Percentiles rank a stretch among this genome's conserved stretches.
Evolutionary conservation across 2,888 invertebrate species (phyloP).

Genomic region (Tuberolachnus salignus): DNA sequence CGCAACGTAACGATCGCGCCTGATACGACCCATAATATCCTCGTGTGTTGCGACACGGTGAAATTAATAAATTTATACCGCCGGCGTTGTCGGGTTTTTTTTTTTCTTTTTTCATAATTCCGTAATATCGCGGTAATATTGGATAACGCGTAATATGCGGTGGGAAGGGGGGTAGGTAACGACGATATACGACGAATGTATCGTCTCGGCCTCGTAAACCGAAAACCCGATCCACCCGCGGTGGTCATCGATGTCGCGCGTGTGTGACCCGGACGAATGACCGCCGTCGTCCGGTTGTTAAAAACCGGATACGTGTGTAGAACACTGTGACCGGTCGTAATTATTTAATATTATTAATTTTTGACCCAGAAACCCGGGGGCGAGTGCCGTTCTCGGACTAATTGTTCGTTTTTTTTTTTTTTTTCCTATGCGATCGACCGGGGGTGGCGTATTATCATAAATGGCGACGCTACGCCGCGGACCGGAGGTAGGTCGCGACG

Average conservation of each 20-base stretch:
- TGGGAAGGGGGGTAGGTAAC: too few species aligned
- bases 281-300: not conserved
- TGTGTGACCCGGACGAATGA: not conserved
- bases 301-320: slow-evolving; percentile 37
- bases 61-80: not conserved
- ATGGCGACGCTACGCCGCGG: slow-evolving; percentile 8
- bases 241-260: not conserved
- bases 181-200: too few species aligned
- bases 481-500: too few species aligned
- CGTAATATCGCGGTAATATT: not conserved
- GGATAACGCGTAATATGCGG: too few species aligned
- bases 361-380: slow-evolving; percentile 45
- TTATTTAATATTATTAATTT: slow-evolving; percentile 11
- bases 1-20: not conserved
- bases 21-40: not conserved
- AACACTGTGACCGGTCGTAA: not conserved
- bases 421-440: slow-evolving; percentile 20
- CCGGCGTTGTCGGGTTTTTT: not conserved
- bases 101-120: too few species aligned
- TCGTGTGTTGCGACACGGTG: not conserved
- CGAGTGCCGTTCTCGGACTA: slow-evolving; percentile 20
- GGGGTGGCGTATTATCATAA: not conserved
- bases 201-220: too few species aligned
- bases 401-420: not conserved
- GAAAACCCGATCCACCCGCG: not conserved